Percentiles rank a stretch among this genome's conserved stretches.
Evolutionary conservation across 1,140 invertebrate genomes (phyloP).

Genomic region (Hestina assimilis): DNA sequence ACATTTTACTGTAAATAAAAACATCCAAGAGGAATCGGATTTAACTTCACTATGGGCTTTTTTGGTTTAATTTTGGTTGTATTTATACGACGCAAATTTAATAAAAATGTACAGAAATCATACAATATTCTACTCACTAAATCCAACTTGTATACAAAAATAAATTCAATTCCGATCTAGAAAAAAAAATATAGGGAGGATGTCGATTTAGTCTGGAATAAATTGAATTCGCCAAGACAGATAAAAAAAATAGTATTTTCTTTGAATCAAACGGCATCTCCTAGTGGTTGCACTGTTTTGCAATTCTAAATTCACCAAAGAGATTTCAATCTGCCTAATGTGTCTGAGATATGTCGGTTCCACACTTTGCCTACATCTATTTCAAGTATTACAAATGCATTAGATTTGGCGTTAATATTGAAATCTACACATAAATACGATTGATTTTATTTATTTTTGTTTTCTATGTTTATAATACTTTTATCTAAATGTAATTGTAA

Average conservation of each 20-base stretch:
- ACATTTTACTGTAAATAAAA: too few relatives aligned
- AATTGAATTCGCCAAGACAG: constrained; percentile 36
- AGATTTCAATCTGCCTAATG: constrained; percentile 73
- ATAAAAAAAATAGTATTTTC: constrained; percentile 50
- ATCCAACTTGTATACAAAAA: neutral
- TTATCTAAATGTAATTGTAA: too few relatives aligned
- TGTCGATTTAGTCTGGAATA: constrained; percentile 28
- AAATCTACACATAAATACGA: neutral
- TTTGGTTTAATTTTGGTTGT: too few relatives aligned
- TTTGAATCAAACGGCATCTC: constrained; percentile 58
- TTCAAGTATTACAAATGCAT: constrained; percentile 23
- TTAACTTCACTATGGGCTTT: too few relatives aligned
- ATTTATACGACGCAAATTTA: too few relatives aligned
- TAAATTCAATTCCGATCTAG: neutral
- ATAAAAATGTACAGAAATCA: too few relatives aligned
- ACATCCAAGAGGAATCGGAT: too few relatives aligned
- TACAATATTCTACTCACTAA: too few relatives aligned
- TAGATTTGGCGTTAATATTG: constrained; percentile 17
- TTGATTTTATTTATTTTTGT: too few relatives aligned
- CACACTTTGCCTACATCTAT: constrained; percentile 23
- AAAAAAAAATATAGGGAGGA: constrained; percentile 3
- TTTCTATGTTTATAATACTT: too few relatives aligned
- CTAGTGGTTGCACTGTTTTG: constrained; percentile 63
- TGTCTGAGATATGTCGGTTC: constrained; percentile 41
- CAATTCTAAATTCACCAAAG: constrained; percentile 67